Conservation (phyloP, 1,140 invertebrate species). For the Phymorhynchus buccinoides region DNA sequence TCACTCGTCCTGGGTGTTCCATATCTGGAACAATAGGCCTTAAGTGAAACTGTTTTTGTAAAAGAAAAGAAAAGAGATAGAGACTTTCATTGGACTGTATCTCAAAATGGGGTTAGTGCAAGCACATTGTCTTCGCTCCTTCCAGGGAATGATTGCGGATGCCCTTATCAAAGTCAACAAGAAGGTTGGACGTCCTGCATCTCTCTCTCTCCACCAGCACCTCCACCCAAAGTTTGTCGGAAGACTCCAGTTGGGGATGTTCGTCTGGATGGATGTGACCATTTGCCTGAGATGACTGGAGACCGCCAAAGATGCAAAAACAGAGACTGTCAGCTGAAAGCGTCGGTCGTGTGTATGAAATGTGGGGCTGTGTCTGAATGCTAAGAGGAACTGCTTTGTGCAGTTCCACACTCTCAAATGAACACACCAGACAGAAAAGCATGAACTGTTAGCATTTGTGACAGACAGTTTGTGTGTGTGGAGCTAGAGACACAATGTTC, state of each 20-base stretch:
- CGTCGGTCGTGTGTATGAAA: conserved; percentile 36
- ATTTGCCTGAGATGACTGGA: conserved; percentile 23
- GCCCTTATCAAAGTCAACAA: not conserved
- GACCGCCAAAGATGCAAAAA: conserved; percentile 36
- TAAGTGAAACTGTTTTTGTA: conserved; percentile 10
- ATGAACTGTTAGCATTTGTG: not conserved
- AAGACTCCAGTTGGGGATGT: not conserved
- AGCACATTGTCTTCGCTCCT: conserved; percentile 23
- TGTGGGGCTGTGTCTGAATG: conserved; percentile 36
- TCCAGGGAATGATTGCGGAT: conserved; percentile 30
- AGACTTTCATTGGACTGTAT: conserved; percentile 39
- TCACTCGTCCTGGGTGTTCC: too few relatives aligned
- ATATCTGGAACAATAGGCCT: too few relatives aligned
- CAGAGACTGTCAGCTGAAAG: not conserved
- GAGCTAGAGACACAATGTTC: not conserved
- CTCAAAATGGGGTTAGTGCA: conserved; percentile 43
- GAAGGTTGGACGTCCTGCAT: not conserved
- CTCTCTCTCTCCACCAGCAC: not conserved
- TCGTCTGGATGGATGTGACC: conserved; percentile 34
- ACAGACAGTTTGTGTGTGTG: too few relatives aligned
- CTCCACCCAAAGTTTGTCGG: not conserved
- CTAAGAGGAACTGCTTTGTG: conserved; percentile 30
- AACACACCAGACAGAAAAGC: conserved; percentile 8
- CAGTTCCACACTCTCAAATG: too few relatives aligned
- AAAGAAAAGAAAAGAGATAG: conserved; percentile 39